These are phyloP conservation scores for Lithosia quadra DNA, from an alignment of 2,888 invertebrate genomes.

Conservation along the genomic window DNA sequence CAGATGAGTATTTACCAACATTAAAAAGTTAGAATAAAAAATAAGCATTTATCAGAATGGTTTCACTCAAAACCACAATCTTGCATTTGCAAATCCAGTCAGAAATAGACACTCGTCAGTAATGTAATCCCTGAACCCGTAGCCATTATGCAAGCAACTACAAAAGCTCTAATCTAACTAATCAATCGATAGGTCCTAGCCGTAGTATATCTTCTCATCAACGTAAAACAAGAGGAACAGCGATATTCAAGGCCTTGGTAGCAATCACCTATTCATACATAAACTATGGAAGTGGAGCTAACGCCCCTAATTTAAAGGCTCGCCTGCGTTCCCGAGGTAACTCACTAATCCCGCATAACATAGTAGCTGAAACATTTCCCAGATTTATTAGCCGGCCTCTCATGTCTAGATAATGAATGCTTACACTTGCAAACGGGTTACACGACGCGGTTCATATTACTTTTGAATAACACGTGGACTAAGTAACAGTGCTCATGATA, in stretches of 20 bases:
- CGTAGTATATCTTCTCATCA: neutral
- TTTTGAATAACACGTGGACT: neutral
- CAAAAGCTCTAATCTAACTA: slow-evolving; percentile 1
- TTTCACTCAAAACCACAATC: neutral
- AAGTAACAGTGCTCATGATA: neutral
- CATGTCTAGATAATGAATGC: slow-evolving; percentile 59
- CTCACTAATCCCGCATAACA: slow-evolving; percentile 67
- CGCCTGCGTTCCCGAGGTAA: slow-evolving; percentile 41
- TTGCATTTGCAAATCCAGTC: neutral
- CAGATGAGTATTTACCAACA: neutral
- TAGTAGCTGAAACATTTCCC: slow-evolving; percentile 62
- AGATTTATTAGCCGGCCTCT: slow-evolving; percentile 64
- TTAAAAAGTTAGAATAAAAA: neutral
- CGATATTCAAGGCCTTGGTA: neutral
- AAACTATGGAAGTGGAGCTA: slow-evolving; percentile 57
- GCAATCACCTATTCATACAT: slow-evolving; percentile 40
- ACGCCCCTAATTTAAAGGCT: slow-evolving; percentile 67
- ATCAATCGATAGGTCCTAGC: neutral
- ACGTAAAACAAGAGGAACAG: neutral
- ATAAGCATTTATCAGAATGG: neutral
- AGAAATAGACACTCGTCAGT: neutral
- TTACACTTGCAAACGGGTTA: slow-evolving; percentile 34
- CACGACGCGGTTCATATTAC: slow-evolving; percentile 20
- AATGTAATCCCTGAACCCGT: neutral
- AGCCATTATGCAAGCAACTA: neutral